Base-by-base conservation (phyloP, 2,797 vertebrate genomes). In the Peromyscus melanophrys region DNA sequence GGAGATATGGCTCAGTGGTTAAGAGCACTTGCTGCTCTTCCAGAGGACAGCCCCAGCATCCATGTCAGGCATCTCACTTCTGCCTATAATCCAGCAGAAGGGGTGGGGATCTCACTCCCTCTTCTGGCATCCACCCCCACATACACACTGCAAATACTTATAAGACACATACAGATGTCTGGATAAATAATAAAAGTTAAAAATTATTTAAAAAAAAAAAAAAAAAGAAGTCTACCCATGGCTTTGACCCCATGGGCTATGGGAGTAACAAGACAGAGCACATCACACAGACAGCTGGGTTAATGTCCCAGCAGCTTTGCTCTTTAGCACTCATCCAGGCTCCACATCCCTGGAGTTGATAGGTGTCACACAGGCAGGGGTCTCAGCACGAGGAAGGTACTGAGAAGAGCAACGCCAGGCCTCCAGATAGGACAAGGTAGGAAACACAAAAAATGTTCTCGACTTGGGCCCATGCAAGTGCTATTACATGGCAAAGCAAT, bases 221-320 rank as follows among this genome's bases (percentile, higher is more conserved):
- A 52, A 52, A 49, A 75, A 55, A n/a, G 23, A 31, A 76, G 31
- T 52, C 11, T 23, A 65, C 73, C 21, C 29, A 23, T 6, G 1
- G 31, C 37, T 61, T 23, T 77, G 67, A 73, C 69, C n/a, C 76
- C 40, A 27, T 10, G 23, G 69, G 34, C 69, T 49, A n/a, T 31
- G 1, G 0, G 8, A 73, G 29, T 9, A 14, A 82, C n/a, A 14
- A 3, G 7, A 3, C 19, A 21, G 6, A 61, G 29, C 11, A 29
- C 55, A 81, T 63, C 46, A 63, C 0, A 0, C 0, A 0, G 34
- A 43, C 17, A 40, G 4, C 55, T 37, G 8, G n/a, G 13, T 6
- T 27, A 13, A 75, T 11, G 4, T 0, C 40, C 21, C 61, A 21
- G 29, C 57, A 31, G 29, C 57, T 63, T 49, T 10, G n/a, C 76